Conservation (phyloP, 1,140 invertebrate species). For the Aphis gossypii region DNA sequence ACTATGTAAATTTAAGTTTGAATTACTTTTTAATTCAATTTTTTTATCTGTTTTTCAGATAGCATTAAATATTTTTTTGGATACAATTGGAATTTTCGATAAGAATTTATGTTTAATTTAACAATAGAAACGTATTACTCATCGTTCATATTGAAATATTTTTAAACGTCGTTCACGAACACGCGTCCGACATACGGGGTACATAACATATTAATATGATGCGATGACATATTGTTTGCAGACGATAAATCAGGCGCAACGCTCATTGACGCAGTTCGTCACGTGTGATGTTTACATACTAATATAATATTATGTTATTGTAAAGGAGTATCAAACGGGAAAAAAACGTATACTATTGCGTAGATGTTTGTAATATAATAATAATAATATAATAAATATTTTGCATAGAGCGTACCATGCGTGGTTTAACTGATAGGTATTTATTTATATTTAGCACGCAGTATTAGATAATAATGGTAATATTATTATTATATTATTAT, state of each 20-base stretch:
- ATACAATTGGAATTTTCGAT: too few species aligned
- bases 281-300: neutral
- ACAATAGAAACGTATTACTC: too few species aligned
- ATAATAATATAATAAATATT: neutral
- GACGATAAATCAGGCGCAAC: neutral
- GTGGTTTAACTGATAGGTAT: neutral
- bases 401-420: neutral
- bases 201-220: neutral
- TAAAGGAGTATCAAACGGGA: neutral
- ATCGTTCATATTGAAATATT: neutral
- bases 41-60: too few species aligned
- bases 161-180: neutral
- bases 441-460: too few species aligned
- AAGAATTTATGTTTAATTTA: too few species aligned
- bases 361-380: too few species aligned
- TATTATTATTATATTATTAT: too few species aligned
- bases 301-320: neutral
- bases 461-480: too few species aligned
- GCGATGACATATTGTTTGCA: neutral
- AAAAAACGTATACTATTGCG: neutral
- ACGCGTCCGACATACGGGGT: neutral
- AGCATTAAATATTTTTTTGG: too few species aligned
- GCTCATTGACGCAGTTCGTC: neutral
- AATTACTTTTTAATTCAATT: too few species aligned
- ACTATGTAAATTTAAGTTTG: too few species aligned